Conservation (phyloP, 2,888 invertebrate genomes). For the Microdon myrmicae region DNA sequence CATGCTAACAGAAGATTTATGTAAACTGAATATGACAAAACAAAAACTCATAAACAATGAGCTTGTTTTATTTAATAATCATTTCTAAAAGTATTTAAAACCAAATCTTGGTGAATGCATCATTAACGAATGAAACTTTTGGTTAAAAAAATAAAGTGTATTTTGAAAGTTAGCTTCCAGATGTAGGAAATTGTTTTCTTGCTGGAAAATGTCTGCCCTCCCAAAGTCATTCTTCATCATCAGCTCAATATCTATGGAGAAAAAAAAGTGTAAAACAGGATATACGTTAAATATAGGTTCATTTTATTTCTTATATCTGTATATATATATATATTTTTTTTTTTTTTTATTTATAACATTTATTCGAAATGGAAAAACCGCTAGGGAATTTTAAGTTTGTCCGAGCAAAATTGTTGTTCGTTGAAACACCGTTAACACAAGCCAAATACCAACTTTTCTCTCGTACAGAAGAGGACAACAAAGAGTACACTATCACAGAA, state of each 20-base stretch:
- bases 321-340: too few relatives aligned
- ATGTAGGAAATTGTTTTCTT: conserved; percentile 4
- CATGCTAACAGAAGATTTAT: conserved; percentile 5
- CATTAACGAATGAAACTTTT: conserved; percentile 14
- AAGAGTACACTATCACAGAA: conserved; percentile 66
- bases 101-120: conserved; percentile 20
- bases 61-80: conserved; percentile 11
- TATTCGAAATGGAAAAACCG: neutral
- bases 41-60: conserved; percentile 6
- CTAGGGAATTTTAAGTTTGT: conserved; percentile 11
- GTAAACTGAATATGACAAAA: conserved; percentile 12
- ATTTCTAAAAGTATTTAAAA: conserved; percentile 4
- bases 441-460: conserved; percentile 56
- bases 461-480: conserved; percentile 63
- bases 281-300: too few relatives aligned
- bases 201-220: neutral
- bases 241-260: neutral
- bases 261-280: neutral
- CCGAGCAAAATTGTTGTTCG: conserved; percentile 1
- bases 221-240: neutral
- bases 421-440: conserved; percentile 35
- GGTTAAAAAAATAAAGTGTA: conserved; percentile 28
- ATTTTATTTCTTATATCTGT: too few relatives aligned
- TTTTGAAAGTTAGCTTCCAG: conserved; percentile 25
- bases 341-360: too few relatives aligned